Evolutionary conservation across 1,140 invertebrate genomes (phyloP), one percentile per base, ranked within the genome.

Genomic region (Caerostris extrusa): DNA sequence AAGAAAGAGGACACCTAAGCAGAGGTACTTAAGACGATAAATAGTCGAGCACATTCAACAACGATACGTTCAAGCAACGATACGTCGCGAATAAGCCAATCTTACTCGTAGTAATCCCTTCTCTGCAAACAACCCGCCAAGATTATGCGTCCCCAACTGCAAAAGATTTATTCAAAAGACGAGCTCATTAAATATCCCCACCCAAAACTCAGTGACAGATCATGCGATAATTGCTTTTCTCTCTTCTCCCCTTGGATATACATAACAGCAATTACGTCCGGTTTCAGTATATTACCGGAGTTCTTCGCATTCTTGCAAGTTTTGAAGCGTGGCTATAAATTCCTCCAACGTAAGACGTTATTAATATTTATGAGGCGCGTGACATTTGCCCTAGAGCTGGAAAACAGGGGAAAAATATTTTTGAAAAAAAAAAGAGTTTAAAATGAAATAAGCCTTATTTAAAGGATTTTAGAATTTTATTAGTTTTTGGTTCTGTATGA

Each of bases 351-450:
- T 50, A 77, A 77, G 34, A 77, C 34, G 71, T 77, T 53, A 77
- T 77, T 77, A 77, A 77, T 77, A 77, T 77, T 77, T 77, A 77
- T 77, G 71, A 77, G 71, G 6, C 8, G 2, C 71, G 10, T 77
- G 71, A 77, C 71, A 77, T 77, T 53, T 12, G 71, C 34, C 34
- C 50, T 1, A 1, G 34, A 77, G 34, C 10, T 77, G 34, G 34
- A 34, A 34, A 64, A 50, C 19, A 3, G 71, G 50, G 12, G 50
- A 77, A 77, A 77, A 53, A 50, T 10, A 12, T 77, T 19, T 12
- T 53, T 14, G 50, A 34, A 50, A 34, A 50, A 34, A 34, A 34
- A 34, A 34, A 34, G 34, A 34, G 34, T 34, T 34, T 34, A 34
- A 34, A 50, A 34, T 77, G 34, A 77, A 77, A 77, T 77, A 12